phyloP scores from a whole-genome alignment of 1,140 invertebrate species.

The Polyergus mexicanus region DNA sequence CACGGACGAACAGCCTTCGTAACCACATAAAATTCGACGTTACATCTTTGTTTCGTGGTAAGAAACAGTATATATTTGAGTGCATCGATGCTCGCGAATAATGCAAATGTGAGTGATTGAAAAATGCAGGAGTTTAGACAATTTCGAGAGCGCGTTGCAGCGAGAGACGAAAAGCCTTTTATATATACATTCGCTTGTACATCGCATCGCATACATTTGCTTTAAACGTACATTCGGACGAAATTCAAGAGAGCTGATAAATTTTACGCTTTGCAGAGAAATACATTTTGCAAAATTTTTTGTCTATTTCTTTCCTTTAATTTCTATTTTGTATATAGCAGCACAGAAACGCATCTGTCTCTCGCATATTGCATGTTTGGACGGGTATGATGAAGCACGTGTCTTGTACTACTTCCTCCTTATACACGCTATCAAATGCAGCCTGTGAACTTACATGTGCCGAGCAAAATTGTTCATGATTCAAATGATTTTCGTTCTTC shows the following conservation, averaged over 20 bases:
- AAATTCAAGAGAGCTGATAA: constrained; percentile 39
- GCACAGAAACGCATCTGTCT: constrained; percentile 32
- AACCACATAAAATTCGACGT: constrained; percentile 22
- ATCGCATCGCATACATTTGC: background rate
- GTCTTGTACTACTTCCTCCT: constrained; percentile 62
- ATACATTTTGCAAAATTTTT: constrained; percentile 41
- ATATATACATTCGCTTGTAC: constrained; percentile 32
- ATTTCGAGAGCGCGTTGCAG: constrained; percentile 41
- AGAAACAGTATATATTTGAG: constrained; percentile 33
- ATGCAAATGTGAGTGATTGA: constrained; percentile 51
- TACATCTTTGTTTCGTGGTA: constrained; percentile 6
- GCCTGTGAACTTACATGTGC: constrained; percentile 41
- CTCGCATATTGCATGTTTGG: constrained; percentile 45
- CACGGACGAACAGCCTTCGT: constrained; percentile 49
- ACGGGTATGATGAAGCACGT: constrained; percentile 62
- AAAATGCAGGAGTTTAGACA: constrained; percentile 43
- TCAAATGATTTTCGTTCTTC: constrained; percentile 30
- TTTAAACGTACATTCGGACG: constrained; percentile 30
- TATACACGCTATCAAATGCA: constrained; percentile 39
- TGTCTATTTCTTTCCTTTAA: background rate
- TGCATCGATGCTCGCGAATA: constrained; percentile 53
- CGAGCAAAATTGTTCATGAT: constrained; percentile 56
- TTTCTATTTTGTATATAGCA: constrained; percentile 11
- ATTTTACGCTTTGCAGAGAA: constrained; percentile 20
- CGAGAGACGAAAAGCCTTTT: constrained; percentile 39